Evolutionary conservation across 2,113 vertebrate genomes (phyloP).

Genomic region (Salminus brasiliensis): DNA sequence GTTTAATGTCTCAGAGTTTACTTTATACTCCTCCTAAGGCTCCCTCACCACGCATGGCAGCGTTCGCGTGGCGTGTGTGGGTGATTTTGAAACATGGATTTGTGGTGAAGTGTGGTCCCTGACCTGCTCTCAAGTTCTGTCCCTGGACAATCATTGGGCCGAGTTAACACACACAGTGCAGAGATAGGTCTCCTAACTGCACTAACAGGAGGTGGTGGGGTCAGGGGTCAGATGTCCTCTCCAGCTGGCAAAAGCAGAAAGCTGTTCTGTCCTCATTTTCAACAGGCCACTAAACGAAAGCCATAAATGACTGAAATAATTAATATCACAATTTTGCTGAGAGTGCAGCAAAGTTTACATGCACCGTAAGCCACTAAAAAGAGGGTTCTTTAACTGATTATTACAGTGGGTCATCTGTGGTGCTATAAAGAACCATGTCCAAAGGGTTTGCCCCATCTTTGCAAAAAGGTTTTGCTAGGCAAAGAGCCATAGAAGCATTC

Average conservation of each 20-base stretch:
- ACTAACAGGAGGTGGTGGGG: slow-evolving; percentile 7
- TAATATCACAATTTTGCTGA: background rate
- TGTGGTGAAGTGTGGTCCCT: slow-evolving; percentile 23
- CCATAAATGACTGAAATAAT: background rate
- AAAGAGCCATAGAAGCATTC: no score
- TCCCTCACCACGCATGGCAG: slow-evolving; percentile 8
- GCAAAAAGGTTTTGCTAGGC: no score
- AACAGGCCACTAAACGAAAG: background rate
- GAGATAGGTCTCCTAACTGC: slow-evolving; percentile 15
- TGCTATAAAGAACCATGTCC: no score
- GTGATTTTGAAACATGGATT: slow-evolving; percentile 54
- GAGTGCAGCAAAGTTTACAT: no score
- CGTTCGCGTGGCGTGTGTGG: slow-evolving; percentile 21
- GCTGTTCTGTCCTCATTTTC: background rate
- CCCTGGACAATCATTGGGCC: slow-evolving; percentile 27
- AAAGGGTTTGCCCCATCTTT: no score
- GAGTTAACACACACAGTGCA: slow-evolving; percentile 34
- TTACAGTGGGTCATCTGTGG: no score
- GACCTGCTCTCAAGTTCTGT: slow-evolving; percentile 15
- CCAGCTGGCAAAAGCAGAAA: background rate
- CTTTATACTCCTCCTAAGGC: slow-evolving; percentile 24
- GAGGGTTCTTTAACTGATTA: no score
- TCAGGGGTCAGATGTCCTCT: slow-evolving; percentile 21
- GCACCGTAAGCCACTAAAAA: no score
- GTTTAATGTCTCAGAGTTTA: background rate